A percentile compares a stretch with the other conserved stretches of the same genome.
Evolutionary conservation across 2,113 vertebrate genomes (phyloP).

Genomic region (Tinamus guttatus): DNA sequence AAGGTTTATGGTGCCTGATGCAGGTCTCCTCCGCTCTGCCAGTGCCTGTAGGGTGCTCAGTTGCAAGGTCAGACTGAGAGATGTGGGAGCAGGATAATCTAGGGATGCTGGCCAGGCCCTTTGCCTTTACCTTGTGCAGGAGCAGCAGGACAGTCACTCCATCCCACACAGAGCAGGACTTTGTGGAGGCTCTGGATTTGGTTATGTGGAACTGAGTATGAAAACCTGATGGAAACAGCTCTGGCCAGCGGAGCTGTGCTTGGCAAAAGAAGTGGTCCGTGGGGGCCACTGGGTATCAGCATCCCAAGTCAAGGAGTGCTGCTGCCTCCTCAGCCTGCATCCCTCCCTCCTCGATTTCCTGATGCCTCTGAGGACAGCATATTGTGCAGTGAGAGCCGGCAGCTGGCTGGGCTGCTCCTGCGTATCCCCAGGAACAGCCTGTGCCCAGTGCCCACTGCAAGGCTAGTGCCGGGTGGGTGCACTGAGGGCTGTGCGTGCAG

Average conservation of each 20-base stretch:
- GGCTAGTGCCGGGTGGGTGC: not conserved
- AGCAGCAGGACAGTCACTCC: not conserved
- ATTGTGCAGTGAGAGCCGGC: not conserved
- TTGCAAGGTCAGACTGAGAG: not conserved
- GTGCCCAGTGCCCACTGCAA: not conserved
- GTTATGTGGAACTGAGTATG: fast-evolving
- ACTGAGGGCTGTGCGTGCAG: fast-evolving
- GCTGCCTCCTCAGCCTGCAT: not conserved
- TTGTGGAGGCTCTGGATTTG: not conserved
- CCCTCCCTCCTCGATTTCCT: not conserved
- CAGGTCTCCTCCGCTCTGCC: not conserved
- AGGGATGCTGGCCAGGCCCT: not conserved
- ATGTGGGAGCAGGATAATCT: not conserved
- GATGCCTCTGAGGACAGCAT: not conserved
- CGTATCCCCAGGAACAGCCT: not conserved
- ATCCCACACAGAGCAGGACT: not conserved
- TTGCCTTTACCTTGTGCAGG: not conserved
- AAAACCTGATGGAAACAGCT: not conserved
- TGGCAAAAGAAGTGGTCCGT: not conserved
- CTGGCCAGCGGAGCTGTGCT: not conserved
- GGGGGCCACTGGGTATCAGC: not conserved
- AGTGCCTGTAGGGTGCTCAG: not conserved
- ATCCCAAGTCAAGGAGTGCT: not conserved
- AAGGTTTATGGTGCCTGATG: not conserved
- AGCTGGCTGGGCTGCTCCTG: not conserved